Evolutionary conservation across 1,140 invertebrate genomes (phyloP), one percentile per base, ranked within the genome.

Genomic region (Philotrypesis tridentata): DNA sequence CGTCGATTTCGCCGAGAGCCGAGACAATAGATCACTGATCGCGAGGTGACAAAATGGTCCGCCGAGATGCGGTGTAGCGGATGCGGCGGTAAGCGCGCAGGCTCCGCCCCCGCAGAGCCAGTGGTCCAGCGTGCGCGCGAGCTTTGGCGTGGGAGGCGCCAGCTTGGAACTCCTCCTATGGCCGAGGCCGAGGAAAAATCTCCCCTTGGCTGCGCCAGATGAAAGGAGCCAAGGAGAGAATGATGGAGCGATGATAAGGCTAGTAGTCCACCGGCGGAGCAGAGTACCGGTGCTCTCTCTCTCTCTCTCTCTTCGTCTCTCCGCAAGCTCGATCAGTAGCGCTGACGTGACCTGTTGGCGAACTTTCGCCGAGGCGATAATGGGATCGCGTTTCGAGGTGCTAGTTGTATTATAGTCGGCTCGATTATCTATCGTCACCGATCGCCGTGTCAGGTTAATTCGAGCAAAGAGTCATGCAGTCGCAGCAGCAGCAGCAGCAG

Each of bases 221-320:
- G 60, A 48, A 75, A 78, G 75, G 48, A 72, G 79, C 60, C 82
- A 78, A 72, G 25, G 79, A 86, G 85, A 87, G 87, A 90, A 87
- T 87, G 87, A 90, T 87, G 90, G 84, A 82, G 83, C 87, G 89
- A 88, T 91, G 90, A 91, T 91, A 90, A 90, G 88, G 80, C 75
- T 80, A 48, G 79, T 61, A 40, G 80, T 33, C 73, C n/a, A 43
- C 43, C 60, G 55, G 61, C 70, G 27, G 70, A 60, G 23, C 60
- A 70, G 33, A 48, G 17, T 31, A 55, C 48, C 21, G 48, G 17
- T 21, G 11, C n/a, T 25, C 25, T 43, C 48, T 78, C 43, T 77
- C 77, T 48, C 60, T 48, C 48, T 29, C 27, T 67, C 21, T 71
- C 40, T 63, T 23, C 33, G 33, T 7, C 63, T 71, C 78, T 72